phyloP scores from a whole-genome alignment of 1,140 invertebrate species.

The Papilio xuthus region DNA sequence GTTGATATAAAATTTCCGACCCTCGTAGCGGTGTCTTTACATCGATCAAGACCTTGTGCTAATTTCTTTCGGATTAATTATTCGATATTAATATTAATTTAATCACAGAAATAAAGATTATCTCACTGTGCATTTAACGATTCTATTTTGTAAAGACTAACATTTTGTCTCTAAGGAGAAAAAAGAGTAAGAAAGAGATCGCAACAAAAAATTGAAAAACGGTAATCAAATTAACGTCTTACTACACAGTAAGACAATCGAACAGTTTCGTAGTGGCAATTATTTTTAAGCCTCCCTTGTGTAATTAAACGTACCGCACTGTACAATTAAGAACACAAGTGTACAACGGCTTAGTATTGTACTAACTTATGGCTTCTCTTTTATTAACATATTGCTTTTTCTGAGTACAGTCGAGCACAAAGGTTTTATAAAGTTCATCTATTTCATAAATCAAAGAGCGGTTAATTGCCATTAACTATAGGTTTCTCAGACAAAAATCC shows the following conservation, averaged over 20 bases:
- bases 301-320: conserved; percentile 18
- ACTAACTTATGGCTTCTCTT: conserved; percentile 31
- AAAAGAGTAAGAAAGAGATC: too few species aligned
- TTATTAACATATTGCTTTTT: conserved; percentile 7
- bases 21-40: background rate
- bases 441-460: background rate
- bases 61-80: conserved; percentile 3
- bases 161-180: too few species aligned
- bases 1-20: background rate
- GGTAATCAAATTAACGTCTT: background rate
- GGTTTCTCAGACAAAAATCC: too few species aligned
- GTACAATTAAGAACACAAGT: conserved; percentile 20
- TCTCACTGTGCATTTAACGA: background rate
- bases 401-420: conserved; percentile 1
- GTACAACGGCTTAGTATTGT: conserved; percentile 7
- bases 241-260: background rate
- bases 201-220: background rate
- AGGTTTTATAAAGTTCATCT: background rate
- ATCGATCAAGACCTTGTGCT: conserved; percentile 18
- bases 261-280: conserved; percentile 7
- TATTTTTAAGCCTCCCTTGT: conserved; percentile 24
- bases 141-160: background rate
- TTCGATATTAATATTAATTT: background rate
- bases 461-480: too few species aligned
- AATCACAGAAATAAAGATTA: background rate